These are phyloP conservation scores for Percopsis omiscomaycus DNA, from an alignment of 2,797 vertebrate genomes.

Conservation along the genomic window DNA sequence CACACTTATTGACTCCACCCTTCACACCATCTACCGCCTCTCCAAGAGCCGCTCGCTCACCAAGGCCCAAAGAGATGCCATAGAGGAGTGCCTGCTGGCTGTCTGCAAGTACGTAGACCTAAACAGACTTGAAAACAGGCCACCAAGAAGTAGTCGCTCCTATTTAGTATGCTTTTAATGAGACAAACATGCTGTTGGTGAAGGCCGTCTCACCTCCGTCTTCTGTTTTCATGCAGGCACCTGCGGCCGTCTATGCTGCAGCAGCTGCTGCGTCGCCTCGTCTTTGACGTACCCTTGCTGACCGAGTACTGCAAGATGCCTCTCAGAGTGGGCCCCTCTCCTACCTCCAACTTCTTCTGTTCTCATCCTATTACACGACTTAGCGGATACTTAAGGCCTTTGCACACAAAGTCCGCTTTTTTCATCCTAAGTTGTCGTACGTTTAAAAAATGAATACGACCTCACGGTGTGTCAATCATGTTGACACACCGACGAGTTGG, in stretches of 20 bases:
- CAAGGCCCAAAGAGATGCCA: constrained; percentile 96
- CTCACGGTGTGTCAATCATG: no score
- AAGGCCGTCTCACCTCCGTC: constrained; percentile 44
- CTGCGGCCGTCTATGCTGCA: constrained; percentile 97
- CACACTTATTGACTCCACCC: constrained; percentile 90
- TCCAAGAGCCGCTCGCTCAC: constrained; percentile 97
- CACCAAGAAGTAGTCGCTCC: no score
- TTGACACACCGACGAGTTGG: no score
- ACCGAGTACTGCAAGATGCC: constrained; percentile 99
- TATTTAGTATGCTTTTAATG: background rate
- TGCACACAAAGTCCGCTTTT: no score
- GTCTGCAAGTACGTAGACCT: constrained; percentile 86
- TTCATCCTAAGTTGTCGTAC: no score
- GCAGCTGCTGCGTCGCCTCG: constrained; percentile 91
- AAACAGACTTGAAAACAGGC: no score
- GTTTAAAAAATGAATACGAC: no score
- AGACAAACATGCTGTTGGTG: constrained; percentile 20
- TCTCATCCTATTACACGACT: constrained; percentile 4
- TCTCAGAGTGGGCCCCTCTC: constrained; percentile 83
- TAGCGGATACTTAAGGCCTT: background rate
- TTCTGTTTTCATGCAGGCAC: constrained; percentile 77
- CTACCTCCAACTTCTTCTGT: constrained; percentile 11
- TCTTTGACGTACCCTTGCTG: constrained; percentile 96
- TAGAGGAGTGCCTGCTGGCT: constrained; percentile 94
- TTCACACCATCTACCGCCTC: constrained; percentile 95